Conservation (phyloP, 2,888 invertebrate genomes). For the Idaea dimidiata region DNA sequence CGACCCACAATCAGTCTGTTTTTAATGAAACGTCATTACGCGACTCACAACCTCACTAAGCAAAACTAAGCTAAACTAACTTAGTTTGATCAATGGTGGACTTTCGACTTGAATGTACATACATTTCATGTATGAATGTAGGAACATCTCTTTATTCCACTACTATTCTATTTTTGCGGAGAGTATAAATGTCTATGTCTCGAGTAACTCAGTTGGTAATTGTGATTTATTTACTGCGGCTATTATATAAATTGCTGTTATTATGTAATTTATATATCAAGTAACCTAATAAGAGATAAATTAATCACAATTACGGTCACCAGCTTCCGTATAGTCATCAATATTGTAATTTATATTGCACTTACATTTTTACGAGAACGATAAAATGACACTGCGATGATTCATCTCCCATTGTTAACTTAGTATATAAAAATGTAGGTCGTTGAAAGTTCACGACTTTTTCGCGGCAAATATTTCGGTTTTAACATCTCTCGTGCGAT, state of each 20-base stretch:
- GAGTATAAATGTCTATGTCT: background rate
- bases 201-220: background rate
- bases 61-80: no score
- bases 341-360: conserved; percentile 9
- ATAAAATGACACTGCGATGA: conserved; percentile 46
- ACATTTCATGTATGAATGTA: no score
- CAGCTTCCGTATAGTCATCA: conserved; percentile 6
- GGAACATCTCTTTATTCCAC: no score
- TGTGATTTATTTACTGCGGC: background rate
- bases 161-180: no score
- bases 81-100: no score
- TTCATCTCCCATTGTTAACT: conserved; percentile 50
- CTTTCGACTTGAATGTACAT: no score
- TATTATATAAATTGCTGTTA: no score
- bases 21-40: no score
- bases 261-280: background rate
- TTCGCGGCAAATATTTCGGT: conserved; percentile 17
- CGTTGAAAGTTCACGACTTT: conserved; percentile 50
- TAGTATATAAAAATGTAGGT: conserved; percentile 51
- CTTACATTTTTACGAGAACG: conserved; percentile 30
- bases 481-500: conserved; percentile 16
- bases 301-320: background rate
- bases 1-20: no score
- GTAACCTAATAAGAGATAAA: background rate
- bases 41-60: no score